Conservation (phyloP, 2,888 invertebrate species). For the Lasioglossum pauxillum region DNA sequence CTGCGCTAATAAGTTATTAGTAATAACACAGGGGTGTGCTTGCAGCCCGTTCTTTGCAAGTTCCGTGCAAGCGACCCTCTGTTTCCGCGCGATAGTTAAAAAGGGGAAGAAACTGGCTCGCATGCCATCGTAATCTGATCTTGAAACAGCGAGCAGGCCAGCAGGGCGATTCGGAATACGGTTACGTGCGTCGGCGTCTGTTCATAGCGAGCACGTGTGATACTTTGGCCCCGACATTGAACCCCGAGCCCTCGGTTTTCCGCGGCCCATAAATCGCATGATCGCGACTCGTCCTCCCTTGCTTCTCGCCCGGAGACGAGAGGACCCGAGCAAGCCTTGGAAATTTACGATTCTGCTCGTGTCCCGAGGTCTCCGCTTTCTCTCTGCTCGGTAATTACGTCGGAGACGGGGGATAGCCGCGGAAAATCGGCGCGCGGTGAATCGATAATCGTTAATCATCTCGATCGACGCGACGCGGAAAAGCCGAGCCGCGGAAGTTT, state of each 20-base stretch:
- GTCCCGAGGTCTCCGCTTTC: constrained; percentile 48
- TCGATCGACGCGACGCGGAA: constrained; percentile 4
- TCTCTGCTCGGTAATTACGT: constrained; percentile 53
- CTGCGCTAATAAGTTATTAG: no score
- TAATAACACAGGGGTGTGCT: no score
- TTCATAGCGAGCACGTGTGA: constrained; percentile 30
- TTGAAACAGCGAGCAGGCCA: not conserved
- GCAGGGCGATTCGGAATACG: not conserved
- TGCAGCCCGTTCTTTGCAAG: no score
- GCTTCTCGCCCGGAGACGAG: not conserved
- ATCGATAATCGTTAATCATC: constrained; percentile 21
- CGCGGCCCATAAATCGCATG: constrained; percentile 44
- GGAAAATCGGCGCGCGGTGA: constrained; percentile 14
- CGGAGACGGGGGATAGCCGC: not conserved
- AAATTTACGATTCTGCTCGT: constrained; percentile 57
- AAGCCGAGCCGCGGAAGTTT: not conserved
- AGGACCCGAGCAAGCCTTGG: not conserved
- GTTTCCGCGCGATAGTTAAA: not conserved
- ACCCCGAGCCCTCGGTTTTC: constrained; percentile 29
- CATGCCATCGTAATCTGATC: constrained; percentile 26
- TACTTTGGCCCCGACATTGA: constrained; percentile 47
- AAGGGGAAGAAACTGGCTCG: not conserved
- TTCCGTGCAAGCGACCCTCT: not conserved
- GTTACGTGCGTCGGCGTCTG: not conserved
- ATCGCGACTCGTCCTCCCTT: not conserved